These are phyloP conservation scores for Sigmodon hispidus DNA, from an alignment of 2,113 vertebrate genomes.

Conservation along the genomic window DNA sequence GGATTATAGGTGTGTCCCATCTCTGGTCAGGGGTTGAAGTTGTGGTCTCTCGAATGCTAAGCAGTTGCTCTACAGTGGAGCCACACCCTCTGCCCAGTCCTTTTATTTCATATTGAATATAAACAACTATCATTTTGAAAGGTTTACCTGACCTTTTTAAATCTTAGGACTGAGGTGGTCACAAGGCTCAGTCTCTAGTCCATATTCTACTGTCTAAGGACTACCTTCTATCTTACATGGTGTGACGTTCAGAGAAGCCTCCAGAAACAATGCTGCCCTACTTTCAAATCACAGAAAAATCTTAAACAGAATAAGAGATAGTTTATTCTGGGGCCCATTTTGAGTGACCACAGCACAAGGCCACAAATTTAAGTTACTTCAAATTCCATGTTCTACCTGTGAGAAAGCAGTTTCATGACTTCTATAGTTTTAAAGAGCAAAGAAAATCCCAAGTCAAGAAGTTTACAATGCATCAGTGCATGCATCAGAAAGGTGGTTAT, in stretches of 20 bases:
- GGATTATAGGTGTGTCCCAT: neutral
- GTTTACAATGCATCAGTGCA: neutral
- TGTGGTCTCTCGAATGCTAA: neutral
- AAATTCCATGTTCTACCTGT: neutral
- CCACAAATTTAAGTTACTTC: neutral
- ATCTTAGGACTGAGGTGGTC: neutral
- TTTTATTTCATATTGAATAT: neutral
- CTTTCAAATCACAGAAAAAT: constrained; percentile 27
- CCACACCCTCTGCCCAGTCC: neutral
- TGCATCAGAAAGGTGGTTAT: neutral
- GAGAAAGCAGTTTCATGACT: neutral
- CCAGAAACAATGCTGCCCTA: neutral
- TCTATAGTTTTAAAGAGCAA: neutral
- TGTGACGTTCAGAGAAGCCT: neutral
- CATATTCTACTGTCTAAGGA: neutral
- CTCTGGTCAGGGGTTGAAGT: neutral
- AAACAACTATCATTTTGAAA: neutral
- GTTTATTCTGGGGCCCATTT: neutral
- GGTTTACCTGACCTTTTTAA: neutral
- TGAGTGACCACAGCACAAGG: neutral
- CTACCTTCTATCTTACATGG: neutral
- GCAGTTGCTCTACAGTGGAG: neutral
- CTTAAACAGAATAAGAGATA: neutral
- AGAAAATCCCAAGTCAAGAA: neutral
- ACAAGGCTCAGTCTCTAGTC: neutral